phyloP scores from a whole-genome alignment of 2,113 vertebrate genomes.

The Phylloscopus whistleri region DNA sequence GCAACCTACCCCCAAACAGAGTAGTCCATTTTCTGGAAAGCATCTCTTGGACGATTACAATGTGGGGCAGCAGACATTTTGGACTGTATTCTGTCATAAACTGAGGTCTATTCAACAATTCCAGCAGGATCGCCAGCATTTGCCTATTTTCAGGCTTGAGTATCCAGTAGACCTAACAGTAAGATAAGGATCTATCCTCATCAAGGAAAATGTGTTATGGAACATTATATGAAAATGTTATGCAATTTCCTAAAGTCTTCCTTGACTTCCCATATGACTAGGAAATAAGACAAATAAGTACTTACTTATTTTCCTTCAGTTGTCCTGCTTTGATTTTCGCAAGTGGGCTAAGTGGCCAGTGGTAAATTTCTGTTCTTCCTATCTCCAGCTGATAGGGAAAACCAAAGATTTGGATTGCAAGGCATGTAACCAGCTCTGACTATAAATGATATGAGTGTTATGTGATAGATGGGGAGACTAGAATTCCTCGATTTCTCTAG shows the following conservation, averaged over 20 bases:
- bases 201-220: not conserved
- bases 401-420: not conserved
- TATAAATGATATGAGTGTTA: not conserved
- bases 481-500: not conserved
- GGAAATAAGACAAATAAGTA: not conserved
- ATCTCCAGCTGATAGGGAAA: not conserved
- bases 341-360: not conserved
- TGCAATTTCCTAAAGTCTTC: not conserved
- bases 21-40: not conserved
- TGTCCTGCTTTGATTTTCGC: not conserved
- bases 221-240: not conserved
- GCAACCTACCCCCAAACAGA: not conserved
- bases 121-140: not conserved
- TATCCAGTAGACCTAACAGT: not conserved
- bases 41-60: not conserved
- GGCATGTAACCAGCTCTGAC: not conserved
- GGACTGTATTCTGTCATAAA: not conserved
- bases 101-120: not conserved
- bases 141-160: not conserved
- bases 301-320: not conserved
- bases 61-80: not conserved
- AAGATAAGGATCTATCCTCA: not conserved
- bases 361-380: not conserved
- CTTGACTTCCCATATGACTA: not conserved
- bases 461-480: not conserved